Conservation (phyloP, 2,888 invertebrate genomes). For the Apoda limacodes region DNA sequence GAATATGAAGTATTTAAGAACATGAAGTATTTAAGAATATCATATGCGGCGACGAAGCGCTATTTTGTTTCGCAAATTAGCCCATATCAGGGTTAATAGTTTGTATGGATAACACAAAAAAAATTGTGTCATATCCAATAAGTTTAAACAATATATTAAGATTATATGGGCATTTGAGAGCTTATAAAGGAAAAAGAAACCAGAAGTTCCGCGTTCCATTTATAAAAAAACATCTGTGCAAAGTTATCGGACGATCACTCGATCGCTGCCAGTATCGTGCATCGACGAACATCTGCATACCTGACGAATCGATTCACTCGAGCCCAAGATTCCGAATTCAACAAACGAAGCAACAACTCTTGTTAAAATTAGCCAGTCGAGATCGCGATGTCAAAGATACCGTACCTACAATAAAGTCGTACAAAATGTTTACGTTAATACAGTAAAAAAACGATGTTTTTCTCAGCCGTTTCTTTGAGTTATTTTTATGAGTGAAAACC, state of each 20-base stretch:
- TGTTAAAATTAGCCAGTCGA: constrained; percentile 62
- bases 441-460: constrained; percentile 34
- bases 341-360: constrained; percentile 3
- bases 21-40: too few relatives aligned
- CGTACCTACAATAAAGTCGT: constrained; percentile 33
- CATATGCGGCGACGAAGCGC: too few relatives aligned
- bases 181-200: too few relatives aligned
- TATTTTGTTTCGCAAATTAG: too few relatives aligned
- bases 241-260: constrained; percentile 33
- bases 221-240: constrained; percentile 36
- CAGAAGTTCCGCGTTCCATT: constrained; percentile 35
- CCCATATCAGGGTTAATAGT: too few relatives aligned
- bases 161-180: too few relatives aligned
- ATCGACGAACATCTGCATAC: background rate
- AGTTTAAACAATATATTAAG: too few relatives aligned
- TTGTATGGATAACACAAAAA: too few relatives aligned
- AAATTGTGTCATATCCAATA: too few relatives aligned
- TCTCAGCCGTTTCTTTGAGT: constrained; percentile 32
- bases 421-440: constrained; percentile 31
- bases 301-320: background rate
- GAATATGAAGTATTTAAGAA: too few relatives aligned
- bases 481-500: constrained; percentile 50
- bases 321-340: background rate
- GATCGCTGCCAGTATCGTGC: constrained; percentile 11
- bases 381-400: constrained; percentile 52